Evolutionary conservation across 1,140 invertebrate species (phyloP), one percentile per base, ranked within the genome.

Genomic region (Platyura marginata): DNA sequence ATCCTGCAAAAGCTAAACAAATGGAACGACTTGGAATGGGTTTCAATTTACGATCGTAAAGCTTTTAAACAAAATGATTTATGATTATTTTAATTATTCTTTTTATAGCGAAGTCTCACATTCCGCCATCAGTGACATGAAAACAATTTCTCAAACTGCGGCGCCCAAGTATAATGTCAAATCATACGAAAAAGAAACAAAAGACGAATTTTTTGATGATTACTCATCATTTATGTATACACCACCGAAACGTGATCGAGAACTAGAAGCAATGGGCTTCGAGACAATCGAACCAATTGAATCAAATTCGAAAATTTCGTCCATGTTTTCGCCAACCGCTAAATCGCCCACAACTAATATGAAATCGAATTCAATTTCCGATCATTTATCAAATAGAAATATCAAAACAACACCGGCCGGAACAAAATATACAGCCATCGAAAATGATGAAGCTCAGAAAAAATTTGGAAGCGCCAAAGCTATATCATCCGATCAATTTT

Each of bases 401-500:
- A 18, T 6, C 16, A 36, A 36, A 36, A 45, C 15, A 44, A 46
- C 10, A 20, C 21, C 5, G 21, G 45, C 15, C 43, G 40, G 10
- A 34, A 35, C 22, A 20, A 13, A 18, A 40, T 22, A 23, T 37
- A 41, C 38, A 16, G 45, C 19, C 9, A 42, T 44, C 40, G 46
- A 49, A 16, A 45, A 47, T 42, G 47, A 48, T 16, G 48, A 48
- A 16, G 90, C 89, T 10, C 86, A 90, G 54, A 87, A 89, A 57
- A 96, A 96, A 66, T 97, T 96, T 63, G 91, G 87, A 19, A 79
- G 81, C 54, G 92, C 94, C 4, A 98, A 98, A 67, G 81, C 90
- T 2, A 98, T 98, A 51, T 96, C 91, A 44, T 98, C 94, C 0
- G 89, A 94, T 57, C 91, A 96, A 66, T 97, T 79, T 65, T 95